These are phyloP conservation scores for Nixonia krombeini DNA, from an alignment of 1,140 invertebrate species.

Conservation along the genomic window DNA sequence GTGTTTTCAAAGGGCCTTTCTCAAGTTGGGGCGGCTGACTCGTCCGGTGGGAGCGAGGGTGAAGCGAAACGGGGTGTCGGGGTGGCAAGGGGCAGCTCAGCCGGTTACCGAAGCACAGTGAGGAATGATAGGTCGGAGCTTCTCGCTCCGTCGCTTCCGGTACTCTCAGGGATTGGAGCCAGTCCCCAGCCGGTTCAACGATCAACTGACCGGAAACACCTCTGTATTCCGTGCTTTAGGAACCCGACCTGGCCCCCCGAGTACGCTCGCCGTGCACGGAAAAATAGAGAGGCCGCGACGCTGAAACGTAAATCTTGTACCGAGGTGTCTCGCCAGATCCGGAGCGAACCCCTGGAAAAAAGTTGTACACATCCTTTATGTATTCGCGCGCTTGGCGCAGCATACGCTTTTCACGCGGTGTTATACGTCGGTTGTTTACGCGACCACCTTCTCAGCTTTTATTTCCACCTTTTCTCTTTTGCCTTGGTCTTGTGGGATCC, in stretches of 20 bases:
- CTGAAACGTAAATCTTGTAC: too few relatives aligned
- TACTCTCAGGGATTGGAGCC: constrained; percentile 29
- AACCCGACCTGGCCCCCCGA: constrained; percentile 24
- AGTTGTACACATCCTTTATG: too few relatives aligned
- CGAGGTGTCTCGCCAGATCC: too few relatives aligned
- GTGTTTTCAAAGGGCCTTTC: constrained; percentile 43
- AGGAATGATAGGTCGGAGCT: constrained; percentile 33
- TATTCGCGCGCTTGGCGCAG: too few relatives aligned
- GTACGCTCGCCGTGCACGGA: too few relatives aligned
- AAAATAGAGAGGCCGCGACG: too few relatives aligned
- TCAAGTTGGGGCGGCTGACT: constrained; percentile 40
- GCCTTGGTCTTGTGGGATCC: too few relatives aligned
- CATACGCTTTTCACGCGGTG: too few relatives aligned
- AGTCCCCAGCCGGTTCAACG: constrained; percentile 27
- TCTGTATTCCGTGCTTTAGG: constrained; percentile 31
- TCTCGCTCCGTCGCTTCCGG: constrained; percentile 47
- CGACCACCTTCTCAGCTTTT: too few relatives aligned
- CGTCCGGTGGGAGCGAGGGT: constrained; percentile 27
- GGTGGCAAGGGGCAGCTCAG: neutral
- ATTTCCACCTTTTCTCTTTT: too few relatives aligned
- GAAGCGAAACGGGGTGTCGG: constrained; percentile 22
- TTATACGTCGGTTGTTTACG: too few relatives aligned
- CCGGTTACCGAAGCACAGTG: constrained; percentile 18
- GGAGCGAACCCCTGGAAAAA: too few relatives aligned
- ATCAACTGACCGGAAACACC: constrained; percentile 46